Base-by-base conservation (phyloP, 2,888 invertebrate species). In the Drosophila heteroneura region DNA sequence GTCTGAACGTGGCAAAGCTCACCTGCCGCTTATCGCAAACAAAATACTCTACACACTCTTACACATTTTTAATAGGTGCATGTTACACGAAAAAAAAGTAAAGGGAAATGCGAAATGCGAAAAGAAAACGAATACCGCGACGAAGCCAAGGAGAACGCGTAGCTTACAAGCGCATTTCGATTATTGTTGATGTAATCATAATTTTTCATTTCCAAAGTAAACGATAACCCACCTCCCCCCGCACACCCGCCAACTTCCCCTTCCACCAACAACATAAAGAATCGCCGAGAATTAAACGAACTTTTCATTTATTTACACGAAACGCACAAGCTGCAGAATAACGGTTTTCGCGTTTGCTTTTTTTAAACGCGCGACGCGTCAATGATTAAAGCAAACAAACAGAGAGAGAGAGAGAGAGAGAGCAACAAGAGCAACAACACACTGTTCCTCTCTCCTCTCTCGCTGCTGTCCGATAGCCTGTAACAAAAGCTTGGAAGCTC, bases 131-230 rank as follows among this genome's bases (percentile, higher is more conserved):
- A 58, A 58, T 54, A 67, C 53, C 57, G 58, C 19, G 61, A 26
- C 19, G 41, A 49, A 39, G n/a, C 41, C 53, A 71, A 70, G 68
- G 54, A 52, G 69, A 54, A 64, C 56, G 78, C 81, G 79, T 49
- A 85, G 89, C 86, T 90, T 86, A 85, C 90, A 86, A 88, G 90
- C 90, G 90, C 85, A 85, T 90, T 86, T 86, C 86, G 86, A 88
- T 87, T 87, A 86, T 88, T 87, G 90, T 87, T 90, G 86, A 90
- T 87, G 86, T 87, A 87, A 87, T 87, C 86, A 87, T 87, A 87
- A 87, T 87, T 87, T 87, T 90, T 90, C 90, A 87, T 90, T 87
- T 85, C 89, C 86, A 90, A 89, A 90, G 84, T 87, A 89, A 90
- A 90, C 89, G 90, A 89, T 85, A 47, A 77, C 54, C 59, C 54